These are phyloP conservation scores for Anagrus nilaparvatae DNA, from an alignment of 1,140 invertebrate species.

Conservation along the genomic window DNA sequence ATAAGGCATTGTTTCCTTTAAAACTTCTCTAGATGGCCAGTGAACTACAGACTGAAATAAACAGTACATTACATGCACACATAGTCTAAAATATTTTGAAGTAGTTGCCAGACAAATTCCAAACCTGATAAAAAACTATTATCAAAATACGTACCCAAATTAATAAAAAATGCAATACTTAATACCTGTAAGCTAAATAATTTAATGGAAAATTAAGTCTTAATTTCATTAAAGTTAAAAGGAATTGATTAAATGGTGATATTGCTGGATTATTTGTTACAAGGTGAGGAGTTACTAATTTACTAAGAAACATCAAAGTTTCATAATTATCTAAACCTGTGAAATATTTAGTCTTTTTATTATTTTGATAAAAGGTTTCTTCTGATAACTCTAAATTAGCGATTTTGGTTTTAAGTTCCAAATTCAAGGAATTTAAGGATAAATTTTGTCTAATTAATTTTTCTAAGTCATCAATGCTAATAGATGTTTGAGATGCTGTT, in stretches of 20 bases:
- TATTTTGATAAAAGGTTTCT: background rate
- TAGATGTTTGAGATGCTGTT: no score
- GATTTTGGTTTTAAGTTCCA: background rate
- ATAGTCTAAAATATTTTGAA: constrained; percentile 1
- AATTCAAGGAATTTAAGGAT: no score
- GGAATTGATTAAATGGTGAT: background rate
- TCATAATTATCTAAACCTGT: constrained; percentile 7
- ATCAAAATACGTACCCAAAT: no score
- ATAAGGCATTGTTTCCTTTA: constrained; percentile 2
- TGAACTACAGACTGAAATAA: background rate
- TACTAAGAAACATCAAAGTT: background rate
- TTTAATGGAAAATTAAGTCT: constrained; percentile 5
- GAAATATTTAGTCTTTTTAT: constrained; percentile 5
- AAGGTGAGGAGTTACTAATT: background rate
- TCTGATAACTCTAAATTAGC: background rate
- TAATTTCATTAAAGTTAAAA: constrained; percentile 5
- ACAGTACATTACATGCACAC: constrained; percentile 1
- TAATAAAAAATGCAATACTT: no score
- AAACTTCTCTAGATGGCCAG: constrained; percentile 2
- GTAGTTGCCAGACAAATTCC: background rate
- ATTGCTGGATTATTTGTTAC: background rate
- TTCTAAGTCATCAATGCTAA: no score
- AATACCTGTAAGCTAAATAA: constrained; percentile 7
- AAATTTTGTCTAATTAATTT: no score
- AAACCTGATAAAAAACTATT: constrained; percentile 5